Conservation (phyloP, 2,113 vertebrate species). For the Polypterus bichir region DNA sequence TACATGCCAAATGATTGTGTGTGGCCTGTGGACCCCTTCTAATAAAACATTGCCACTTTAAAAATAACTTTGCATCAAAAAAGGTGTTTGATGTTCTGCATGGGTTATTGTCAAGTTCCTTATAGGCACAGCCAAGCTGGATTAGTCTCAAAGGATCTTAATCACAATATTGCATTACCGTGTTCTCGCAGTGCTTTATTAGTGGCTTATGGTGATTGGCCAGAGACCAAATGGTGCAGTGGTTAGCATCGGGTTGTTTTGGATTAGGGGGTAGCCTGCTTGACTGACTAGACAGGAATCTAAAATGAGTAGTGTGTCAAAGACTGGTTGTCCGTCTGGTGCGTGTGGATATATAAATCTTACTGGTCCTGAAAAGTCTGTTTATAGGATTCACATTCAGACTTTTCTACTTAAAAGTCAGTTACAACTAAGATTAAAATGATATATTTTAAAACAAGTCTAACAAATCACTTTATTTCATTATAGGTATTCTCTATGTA, state of each 20-base stretch:
- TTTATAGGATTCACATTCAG: too few species aligned
- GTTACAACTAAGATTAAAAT: too few species aligned
- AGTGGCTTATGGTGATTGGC: neutral
- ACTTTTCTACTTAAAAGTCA: too few species aligned
- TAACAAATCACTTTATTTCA: too few species aligned
- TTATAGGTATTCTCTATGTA: too few species aligned
- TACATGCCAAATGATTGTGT: neutral
- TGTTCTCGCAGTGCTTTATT: neutral
- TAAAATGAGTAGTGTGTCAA: neutral
- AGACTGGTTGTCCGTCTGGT: neutral
- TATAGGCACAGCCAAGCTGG: slow-evolving; percentile 22
- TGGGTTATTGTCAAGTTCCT: slow-evolving; percentile 30
- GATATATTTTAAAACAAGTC: too few species aligned
- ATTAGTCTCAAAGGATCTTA: slow-evolving; percentile 12
- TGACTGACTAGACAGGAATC: neutral
- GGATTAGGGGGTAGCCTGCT: neutral
- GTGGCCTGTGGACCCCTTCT: slow-evolving; percentile 10
- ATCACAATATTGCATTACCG: neutral
- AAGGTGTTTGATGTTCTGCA: slow-evolving; percentile 19
- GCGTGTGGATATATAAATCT: neutral
- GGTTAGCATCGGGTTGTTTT: neutral
- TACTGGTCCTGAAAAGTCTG: too few species aligned
- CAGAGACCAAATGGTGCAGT: neutral
- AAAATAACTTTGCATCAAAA: slow-evolving; percentile 22
- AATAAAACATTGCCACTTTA: slow-evolving; percentile 12